These are phyloP conservation scores for Onchidella celtica DNA, from an alignment of 2,888 invertebrate genomes.

Conservation along the genomic window DNA sequence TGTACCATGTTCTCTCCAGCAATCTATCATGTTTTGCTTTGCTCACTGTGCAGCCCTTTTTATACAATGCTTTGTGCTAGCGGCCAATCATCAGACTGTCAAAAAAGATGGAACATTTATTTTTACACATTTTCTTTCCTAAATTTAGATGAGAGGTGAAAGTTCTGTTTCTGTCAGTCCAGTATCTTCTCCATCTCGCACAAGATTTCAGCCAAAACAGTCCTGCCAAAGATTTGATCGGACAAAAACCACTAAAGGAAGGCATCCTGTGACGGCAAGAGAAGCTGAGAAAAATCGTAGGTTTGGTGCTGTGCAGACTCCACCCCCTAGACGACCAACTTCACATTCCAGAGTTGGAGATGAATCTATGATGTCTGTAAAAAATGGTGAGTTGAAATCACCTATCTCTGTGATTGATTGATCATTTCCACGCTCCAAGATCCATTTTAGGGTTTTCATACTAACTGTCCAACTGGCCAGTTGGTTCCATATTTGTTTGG, in stretches of 20 bases:
- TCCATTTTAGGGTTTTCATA: too few relatives aligned
- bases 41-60: too few relatives aligned
- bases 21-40: too few relatives aligned
- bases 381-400: constrained; percentile 35
- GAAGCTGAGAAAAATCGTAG: constrained; percentile 36
- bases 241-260: neutral
- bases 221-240: constrained; percentile 25
- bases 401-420: too few relatives aligned
- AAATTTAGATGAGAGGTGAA: neutral
- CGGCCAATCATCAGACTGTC: too few relatives aligned
- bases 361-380: constrained; percentile 27
- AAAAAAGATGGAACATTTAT: too few relatives aligned
- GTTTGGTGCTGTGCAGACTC: constrained; percentile 45
- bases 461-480: too few relatives aligned
- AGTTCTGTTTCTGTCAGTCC: constrained; percentile 11
- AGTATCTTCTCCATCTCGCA: constrained; percentile 13
- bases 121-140: too few relatives aligned
- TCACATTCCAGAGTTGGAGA: constrained; percentile 13
- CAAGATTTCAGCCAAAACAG: neutral
- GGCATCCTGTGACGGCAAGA: constrained; percentile 30
- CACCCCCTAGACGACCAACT: constrained; percentile 33
- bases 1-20: too few relatives aligned
- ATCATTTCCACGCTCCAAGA: too few relatives aligned
- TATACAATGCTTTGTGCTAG: too few relatives aligned
- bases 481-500: too few relatives aligned